Evolutionary conservation across 2,113 vertebrate genomes (phyloP).

Genomic region (Neolamprologus variostigma): DNA sequence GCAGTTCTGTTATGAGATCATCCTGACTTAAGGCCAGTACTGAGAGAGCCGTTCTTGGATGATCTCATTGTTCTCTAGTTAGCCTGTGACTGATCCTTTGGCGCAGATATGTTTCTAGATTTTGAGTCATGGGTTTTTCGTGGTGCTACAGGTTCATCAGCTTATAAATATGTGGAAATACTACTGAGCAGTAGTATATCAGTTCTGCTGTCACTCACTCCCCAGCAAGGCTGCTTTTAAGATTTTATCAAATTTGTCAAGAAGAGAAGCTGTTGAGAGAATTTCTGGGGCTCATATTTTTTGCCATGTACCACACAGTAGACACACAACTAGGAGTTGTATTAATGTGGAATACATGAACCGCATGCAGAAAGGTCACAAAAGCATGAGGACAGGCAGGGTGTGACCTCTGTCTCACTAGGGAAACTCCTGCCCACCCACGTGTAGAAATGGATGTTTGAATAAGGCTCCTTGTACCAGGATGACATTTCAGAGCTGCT

Average conservation of each 20-base stretch:
- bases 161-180: background rate
- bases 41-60: conserved; percentile 42
- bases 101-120: background rate
- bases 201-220: background rate
- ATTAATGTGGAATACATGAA: conserved; percentile 31
- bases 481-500: conserved; percentile 5
- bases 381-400: conserved; percentile 9
- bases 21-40: conserved; percentile 39
- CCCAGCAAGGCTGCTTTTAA: background rate
- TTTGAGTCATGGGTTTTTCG: conserved; percentile 18
- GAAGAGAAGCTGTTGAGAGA: background rate
- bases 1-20: conserved; percentile 48
- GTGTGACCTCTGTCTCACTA: conserved; percentile 5
- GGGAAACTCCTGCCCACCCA: conserved; percentile 27
- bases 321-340: background rate
- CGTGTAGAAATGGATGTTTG: conserved; percentile 16
- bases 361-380: conserved; percentile 5
- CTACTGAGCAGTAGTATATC: background rate
- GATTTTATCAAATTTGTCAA: background rate
- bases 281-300: background rate
- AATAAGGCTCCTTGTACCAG: conserved; percentile 33
- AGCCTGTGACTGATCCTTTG: conserved; percentile 43
- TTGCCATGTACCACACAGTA: background rate
- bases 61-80: conserved; percentile 53
- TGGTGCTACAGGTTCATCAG: conserved; percentile 9